Evolutionary conservation across 2,888 invertebrate genomes (phyloP), one percentile per base, ranked within the genome.

Genomic region (Trilocha varians): DNA sequence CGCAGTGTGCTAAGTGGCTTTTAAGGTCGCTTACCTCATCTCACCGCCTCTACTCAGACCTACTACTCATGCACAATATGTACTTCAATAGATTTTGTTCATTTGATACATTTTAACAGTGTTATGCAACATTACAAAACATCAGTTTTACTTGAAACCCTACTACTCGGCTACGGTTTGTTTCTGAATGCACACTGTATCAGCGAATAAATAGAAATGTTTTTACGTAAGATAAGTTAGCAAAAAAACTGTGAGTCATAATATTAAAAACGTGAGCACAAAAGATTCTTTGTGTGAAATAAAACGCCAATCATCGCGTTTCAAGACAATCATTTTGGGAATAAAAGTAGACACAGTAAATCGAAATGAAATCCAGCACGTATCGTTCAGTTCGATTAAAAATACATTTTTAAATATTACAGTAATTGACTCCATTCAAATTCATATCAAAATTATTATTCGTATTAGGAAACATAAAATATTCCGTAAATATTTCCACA

Each of bases 21-120:
- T 73, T 79, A 79, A 83, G 82, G 80, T 82, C 82, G 78, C 77
- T 82, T 83, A 83, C 82, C 82, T 83, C 82, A 82, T 77, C 54
- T 62, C 61, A 53, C 60, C 60, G 65, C 60, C 63, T 61, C 60
- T 68, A 65, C 58, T 55, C 57, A 59, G 62, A 59, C 62, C 59
- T 64, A 63, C 61, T 71, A 65, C 62, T 69, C 67, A 65, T 68
- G 64, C 64, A 70, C 66, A 69, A 70, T 25, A 68, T 71, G 70
- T 65, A 67, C 63, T 63, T 47, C 57, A 62, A 58, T 50, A 49
- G 48, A 61, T 53, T 65, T 66, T 67, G 60, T 71, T 74, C 71
- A 63, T 70, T 70, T 65, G 55, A 57, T 66, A 53, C 50, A 61
- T 60, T 60, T 59, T 48, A 52, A 44, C 57, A 47, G 52, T 39